Evolutionary conservation across 1,140 invertebrate species (phyloP), one percentile per base, ranked within the genome.

Genomic region (Parapsyche elsis): DNA sequence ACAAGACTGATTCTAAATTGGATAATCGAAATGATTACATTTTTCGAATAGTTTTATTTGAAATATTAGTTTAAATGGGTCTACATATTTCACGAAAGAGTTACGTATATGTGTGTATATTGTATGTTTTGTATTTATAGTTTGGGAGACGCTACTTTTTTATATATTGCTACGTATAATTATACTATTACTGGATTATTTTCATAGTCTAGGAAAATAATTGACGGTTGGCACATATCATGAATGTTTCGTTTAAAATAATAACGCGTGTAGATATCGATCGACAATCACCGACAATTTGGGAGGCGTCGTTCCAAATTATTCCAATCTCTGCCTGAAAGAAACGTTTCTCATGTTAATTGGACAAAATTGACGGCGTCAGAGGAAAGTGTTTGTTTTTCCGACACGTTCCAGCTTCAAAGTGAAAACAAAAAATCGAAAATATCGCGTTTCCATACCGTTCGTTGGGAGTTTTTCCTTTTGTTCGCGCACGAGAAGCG

Each of bases 361-460:
- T 75, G 73, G 73, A 75, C 73, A 46, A 49, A 57, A 53, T 75
- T 75, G 45, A 75, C 73, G 26, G 44, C 49, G 73, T 46, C 49
- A 14, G 53, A 57, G 46, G 26, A 75, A 57, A 75, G 45, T 75
- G 19, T 75, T 57, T 75, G 49, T 75, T 75, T 75, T 75, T 75
- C 49, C 73, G 45, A 49, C 46, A 46, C 23, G n/a, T 75, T 78
- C 64, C 23, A n/a, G 26, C 16, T 44, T 38, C 14, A 30, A 10
- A 26, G 30, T 7, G 30, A 38, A 38, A 38, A 38, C 1, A 4
- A 38, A 38, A 38, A 38, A 1, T 4, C 30, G 30, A 38, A 38
- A 4, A 38, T 38, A 38, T 38, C 30, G 30, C 30, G 30, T 38
- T 38, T 38, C 30, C 7, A 38, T 38, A 38, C 30, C 30, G 1